Conservation (phyloP, 2,888 invertebrate genomes). For the Himalopsyche tibetana region DNA sequence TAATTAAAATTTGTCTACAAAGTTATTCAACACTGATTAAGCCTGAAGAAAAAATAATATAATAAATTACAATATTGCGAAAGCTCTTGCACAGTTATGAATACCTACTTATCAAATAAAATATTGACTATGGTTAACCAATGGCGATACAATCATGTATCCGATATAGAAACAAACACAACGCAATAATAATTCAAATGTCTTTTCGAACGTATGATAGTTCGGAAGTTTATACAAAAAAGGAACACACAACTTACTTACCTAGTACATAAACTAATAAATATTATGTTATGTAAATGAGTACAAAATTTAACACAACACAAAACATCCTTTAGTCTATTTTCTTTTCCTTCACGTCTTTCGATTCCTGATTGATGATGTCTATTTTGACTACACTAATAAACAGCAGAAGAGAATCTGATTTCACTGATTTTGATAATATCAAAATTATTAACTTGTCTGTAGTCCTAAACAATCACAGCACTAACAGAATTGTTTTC, state of each 20-base stretch:
- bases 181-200: neutral
- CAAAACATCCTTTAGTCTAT: neutral
- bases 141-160: slow-evolving; percentile 23
- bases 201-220: neutral
- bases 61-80: neutral
- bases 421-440: neutral
- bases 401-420: neutral
- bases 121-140: slow-evolving; percentile 32
- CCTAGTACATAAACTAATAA: slow-evolving; percentile 27
- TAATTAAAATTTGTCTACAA: too few species aligned
- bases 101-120: neutral
- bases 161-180: slow-evolving; percentile 10
- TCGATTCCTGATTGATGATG: neutral
- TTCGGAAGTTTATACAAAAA: slow-evolving; percentile 9
- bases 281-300: slow-evolving; percentile 18
- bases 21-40: too few species aligned
- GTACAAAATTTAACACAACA: slow-evolving; percentile 27
- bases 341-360: neutral
- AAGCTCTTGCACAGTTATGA: neutral
- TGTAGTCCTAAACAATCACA: neutral
- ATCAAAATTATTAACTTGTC: neutral
- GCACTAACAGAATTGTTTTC: slow-evolving; percentile 69
- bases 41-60: too few species aligned
- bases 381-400: neutral
- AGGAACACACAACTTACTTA: slow-evolving; percentile 15